Conservation (phyloP, 2,797 vertebrate genomes). For the Kryptolebias ocellatus region DNA sequence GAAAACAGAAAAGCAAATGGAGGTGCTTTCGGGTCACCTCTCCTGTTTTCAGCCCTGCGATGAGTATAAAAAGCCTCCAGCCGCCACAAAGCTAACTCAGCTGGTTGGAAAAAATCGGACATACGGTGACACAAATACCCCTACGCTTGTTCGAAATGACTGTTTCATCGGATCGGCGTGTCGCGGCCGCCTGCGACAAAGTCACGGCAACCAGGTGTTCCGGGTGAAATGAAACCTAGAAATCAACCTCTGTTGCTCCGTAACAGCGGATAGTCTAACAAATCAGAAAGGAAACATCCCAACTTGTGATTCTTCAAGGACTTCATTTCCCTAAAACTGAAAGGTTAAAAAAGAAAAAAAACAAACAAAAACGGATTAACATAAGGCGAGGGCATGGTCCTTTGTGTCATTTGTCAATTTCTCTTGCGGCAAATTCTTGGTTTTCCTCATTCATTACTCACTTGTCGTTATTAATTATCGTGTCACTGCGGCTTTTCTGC, state of each 20-base stretch:
- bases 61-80: conserved; percentile 57
- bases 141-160: conserved; percentile 53
- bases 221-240: no score
- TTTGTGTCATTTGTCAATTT: conserved; percentile 70
- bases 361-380: conserved; percentile 55
- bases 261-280: not conserved
- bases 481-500: conserved; percentile 69
- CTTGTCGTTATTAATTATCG: conserved; percentile 56
- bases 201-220: conserved; percentile 18
- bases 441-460: conserved; percentile 65
- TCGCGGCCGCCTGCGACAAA: conserved; percentile 33
- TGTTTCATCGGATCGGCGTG: conserved; percentile 31
- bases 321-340: conserved; percentile 23
- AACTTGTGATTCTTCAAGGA: conserved; percentile 42
- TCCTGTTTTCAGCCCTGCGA: conserved; percentile 70
- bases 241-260: conserved; percentile 4
- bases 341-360: conserved; percentile 37
- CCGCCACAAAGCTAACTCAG: conserved; percentile 36
- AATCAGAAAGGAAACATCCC: conserved; percentile 46
- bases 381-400: conserved; percentile 78
- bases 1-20: conserved; percentile 38
- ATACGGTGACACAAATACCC: conserved; percentile 60
- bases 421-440: conserved; percentile 68
- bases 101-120: conserved; percentile 25
- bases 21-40: conserved; percentile 69